Evolutionary conservation across 1,140 invertebrate genomes (phyloP).

Genomic region (Calosoma granatense): DNA sequence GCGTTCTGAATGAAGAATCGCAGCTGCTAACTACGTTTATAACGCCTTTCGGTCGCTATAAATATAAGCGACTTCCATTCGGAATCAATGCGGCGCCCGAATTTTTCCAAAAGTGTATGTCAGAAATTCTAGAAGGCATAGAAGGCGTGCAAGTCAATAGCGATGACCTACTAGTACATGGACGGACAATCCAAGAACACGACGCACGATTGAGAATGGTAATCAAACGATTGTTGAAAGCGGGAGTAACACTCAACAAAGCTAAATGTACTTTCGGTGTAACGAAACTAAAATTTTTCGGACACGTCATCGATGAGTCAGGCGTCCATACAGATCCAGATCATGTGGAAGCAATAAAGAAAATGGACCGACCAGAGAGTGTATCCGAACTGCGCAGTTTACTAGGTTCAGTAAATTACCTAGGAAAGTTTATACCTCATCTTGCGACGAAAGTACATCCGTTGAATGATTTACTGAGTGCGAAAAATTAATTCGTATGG

Average conservation of each 20-base stretch:
- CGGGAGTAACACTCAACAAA: slow-evolving; percentile 24
- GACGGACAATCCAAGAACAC: slow-evolving; percentile 22
- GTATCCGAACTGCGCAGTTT: not conserved
- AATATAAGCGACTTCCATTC: slow-evolving; percentile 21
- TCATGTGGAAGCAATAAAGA: slow-evolving; percentile 25
- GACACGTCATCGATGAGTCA: slow-evolving; percentile 21
- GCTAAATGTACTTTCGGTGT: slow-evolving; percentile 25
- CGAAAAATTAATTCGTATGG: too few species aligned
- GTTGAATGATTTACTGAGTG: too few species aligned
- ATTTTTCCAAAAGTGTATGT: slow-evolving; percentile 21
- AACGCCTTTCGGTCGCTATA: slow-evolving; percentile 21
- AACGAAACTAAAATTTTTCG: slow-evolving; percentile 23
- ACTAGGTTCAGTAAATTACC: not conserved
- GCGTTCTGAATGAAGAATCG: slow-evolving; percentile 13
- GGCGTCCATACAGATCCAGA: slow-evolving; percentile 25
- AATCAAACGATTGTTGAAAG: slow-evolving; percentile 19
- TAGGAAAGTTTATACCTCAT: too few species aligned
- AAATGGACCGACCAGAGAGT: slow-evolving; percentile 17
- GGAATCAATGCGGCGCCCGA: slow-evolving; percentile 21
- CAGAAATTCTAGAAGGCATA: slow-evolving; percentile 19
- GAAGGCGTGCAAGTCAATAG: slow-evolving; percentile 21
- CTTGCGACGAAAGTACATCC: too few species aligned
- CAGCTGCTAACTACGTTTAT: slow-evolving; percentile 20
- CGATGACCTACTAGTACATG: slow-evolving; percentile 27
- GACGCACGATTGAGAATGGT: slow-evolving; percentile 18